Evolutionary conservation across 2,888 invertebrate genomes (phyloP).

Genomic region (Oxytorus armatus): DNA sequence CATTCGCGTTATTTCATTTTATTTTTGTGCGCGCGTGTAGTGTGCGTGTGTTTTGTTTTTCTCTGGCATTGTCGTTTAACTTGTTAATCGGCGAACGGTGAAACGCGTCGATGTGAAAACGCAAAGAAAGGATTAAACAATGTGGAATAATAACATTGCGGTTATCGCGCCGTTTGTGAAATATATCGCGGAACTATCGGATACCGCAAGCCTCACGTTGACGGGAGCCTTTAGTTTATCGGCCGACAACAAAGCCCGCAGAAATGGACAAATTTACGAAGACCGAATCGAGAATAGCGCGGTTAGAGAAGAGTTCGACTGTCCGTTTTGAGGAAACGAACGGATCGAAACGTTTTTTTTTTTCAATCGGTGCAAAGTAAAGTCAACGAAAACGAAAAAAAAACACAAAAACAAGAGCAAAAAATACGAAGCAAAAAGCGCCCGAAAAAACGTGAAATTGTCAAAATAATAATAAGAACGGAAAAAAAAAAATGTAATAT

Average conservation of each 20-base stretch:
- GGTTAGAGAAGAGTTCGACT: slow-evolving; percentile 48
- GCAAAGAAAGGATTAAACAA: slow-evolving; percentile 22
- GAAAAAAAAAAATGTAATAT: background rate
- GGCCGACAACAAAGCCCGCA: slow-evolving; percentile 22
- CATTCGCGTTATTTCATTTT: no score
- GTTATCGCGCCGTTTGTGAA: slow-evolving; percentile 37
- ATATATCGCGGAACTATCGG: slow-evolving; percentile 60
- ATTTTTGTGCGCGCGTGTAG: background rate
- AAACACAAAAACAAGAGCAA: no score
- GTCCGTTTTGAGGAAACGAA: slow-evolving; percentile 30
- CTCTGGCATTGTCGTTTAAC: background rate
- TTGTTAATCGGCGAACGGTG: background rate
- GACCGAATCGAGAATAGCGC: slow-evolving; percentile 40
- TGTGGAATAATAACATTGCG: slow-evolving; percentile 50
- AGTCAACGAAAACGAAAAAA: no score
- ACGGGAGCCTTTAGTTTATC: slow-evolving; percentile 26
- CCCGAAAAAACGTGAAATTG: background rate
- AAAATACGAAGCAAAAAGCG: background rate
- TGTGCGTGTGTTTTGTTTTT: background rate
- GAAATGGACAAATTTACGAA: slow-evolving; percentile 44
- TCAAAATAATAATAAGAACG: background rate
- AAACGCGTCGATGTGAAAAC: slow-evolving; percentile 8
- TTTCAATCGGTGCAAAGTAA: no score
- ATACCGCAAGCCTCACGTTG: slow-evolving; percentile 51
- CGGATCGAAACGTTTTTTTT: background rate